Conservation (phyloP, 2,113 vertebrate genomes). For the Ictidomys tridecemlineatus region DNA sequence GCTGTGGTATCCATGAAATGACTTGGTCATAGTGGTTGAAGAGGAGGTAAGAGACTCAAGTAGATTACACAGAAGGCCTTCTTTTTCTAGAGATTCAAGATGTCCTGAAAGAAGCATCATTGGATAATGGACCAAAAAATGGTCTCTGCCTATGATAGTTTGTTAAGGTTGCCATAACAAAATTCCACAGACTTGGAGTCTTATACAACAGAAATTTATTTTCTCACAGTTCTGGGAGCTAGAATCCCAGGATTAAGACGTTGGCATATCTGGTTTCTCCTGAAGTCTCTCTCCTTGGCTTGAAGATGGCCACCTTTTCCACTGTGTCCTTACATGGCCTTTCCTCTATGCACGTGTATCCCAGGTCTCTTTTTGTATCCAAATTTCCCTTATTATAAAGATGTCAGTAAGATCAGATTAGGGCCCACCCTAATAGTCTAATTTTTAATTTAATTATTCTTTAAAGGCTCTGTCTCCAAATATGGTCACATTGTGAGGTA, state of each 20-base stretch:
- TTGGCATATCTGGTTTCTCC: neutral
- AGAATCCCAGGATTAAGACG: neutral
- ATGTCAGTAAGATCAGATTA: neutral
- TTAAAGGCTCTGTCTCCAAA: neutral
- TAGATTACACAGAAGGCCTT: neutral
- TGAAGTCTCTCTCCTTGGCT: neutral
- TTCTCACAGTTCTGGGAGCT: neutral
- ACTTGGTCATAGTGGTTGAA: neutral
- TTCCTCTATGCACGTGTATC: neutral
- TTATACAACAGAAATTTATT: neutral
- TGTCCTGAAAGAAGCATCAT: neutral
- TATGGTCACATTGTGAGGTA: neutral
- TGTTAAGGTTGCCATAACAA: neutral
- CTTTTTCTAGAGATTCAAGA: neutral
- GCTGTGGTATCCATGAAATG: neutral
- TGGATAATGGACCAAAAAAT: conserved; percentile 7
- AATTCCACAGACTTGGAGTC: neutral
- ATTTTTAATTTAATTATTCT: neutral
- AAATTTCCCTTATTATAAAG: neutral
- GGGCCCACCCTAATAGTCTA: neutral
- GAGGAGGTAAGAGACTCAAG: neutral
- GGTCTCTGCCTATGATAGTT: neutral
- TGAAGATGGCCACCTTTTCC: neutral
- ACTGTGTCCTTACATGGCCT: neutral
- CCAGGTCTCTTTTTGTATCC: neutral